phyloP scores from a whole-genome alignment of 1,140 invertebrate species.

The Teleopsis dalmanni region DNA sequence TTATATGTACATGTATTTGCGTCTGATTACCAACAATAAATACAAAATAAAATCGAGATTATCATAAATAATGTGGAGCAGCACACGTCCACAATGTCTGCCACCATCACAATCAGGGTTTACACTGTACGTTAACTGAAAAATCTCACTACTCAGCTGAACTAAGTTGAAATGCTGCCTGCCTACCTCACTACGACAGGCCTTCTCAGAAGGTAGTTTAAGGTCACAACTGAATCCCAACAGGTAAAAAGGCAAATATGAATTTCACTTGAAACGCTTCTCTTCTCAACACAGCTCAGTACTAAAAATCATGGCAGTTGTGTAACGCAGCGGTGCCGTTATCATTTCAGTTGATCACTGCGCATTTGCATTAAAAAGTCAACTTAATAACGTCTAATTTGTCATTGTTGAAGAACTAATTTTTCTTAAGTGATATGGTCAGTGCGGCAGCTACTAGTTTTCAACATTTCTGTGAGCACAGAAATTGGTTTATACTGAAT shows the following conservation, averaged over 20 bases:
- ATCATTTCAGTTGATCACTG: conserved; percentile 2
- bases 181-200: too few species aligned
- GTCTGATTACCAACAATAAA: conserved; percentile 7
- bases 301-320: too few species aligned
- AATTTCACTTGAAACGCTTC: not conserved
- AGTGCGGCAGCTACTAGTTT: conserved; percentile 12
- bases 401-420: conserved; percentile 16
- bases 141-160: too few species aligned
- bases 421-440: conserved; percentile 16
- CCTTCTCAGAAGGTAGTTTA: too few species aligned
- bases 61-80: conserved; percentile 10
- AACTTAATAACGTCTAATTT: conserved; percentile 15
- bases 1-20: conserved; percentile 1
- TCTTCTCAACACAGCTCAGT: not conserved
- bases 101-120: too few species aligned
- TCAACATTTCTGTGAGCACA: not conserved
- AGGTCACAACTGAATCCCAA: conserved; percentile 2
- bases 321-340: too few species aligned
- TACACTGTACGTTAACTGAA: too few species aligned
- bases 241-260: not conserved
- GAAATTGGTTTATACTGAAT: not conserved
- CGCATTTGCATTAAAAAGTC: not conserved
- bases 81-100: too few species aligned
- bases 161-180: too few species aligned
- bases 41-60: conserved; percentile 9